These are phyloP conservation scores for Syndactyla subalaris DNA, from an alignment of 2,797 vertebrate species.

Conservation along the genomic window DNA sequence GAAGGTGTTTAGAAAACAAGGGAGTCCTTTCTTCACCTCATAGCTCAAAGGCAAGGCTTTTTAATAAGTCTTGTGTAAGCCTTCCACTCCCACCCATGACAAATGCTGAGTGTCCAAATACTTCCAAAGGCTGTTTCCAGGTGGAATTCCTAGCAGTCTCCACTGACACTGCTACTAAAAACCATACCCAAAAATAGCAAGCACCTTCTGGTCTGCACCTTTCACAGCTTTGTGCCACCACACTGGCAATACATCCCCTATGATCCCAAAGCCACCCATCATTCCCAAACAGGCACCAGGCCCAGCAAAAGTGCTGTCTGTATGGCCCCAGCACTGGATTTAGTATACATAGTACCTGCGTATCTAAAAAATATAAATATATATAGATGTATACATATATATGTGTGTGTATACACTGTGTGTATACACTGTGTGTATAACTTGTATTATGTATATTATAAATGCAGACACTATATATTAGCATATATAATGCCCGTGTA, in stretches of 20 bases:
- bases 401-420: not conserved
- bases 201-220: fast-evolving
- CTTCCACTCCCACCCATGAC: too few species aligned
- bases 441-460: too few species aligned
- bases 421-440: not conserved
- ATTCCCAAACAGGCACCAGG: not conserved
- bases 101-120: not conserved
- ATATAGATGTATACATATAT: not conserved
- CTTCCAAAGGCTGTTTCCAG: not conserved
- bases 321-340: not conserved
- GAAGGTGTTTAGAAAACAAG: too few species aligned
- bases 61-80: too few species aligned
- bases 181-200: too few species aligned
- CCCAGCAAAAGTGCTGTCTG: not conserved
- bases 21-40: too few species aligned
- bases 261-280: fast-evolving
- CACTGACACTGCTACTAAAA: too few species aligned
- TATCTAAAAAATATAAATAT: too few species aligned
- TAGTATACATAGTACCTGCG: too few species aligned
- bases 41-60: too few species aligned
- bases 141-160: not conserved
- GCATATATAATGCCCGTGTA: not conserved
- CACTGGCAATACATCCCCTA: fast-evolving
- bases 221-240: too few species aligned
- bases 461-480: not conserved